Conservation (phyloP, 2,888 invertebrate species). For the Megaustenia siamemsis region DNA sequence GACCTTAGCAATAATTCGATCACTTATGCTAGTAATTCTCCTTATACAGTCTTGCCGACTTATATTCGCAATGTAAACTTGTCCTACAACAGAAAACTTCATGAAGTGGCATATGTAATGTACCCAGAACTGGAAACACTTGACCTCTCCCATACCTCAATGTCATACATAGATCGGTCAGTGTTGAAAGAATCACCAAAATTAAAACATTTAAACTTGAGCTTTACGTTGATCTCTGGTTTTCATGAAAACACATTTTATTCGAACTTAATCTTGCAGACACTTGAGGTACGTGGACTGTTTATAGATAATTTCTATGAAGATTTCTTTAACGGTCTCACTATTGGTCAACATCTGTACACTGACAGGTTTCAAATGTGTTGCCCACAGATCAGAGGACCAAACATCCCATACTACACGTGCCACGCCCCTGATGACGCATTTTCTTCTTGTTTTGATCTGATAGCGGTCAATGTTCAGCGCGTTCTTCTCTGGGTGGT, state of each 20-base stretch:
- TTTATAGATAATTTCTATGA: neutral
- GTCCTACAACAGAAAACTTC: neutral
- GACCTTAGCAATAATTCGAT: conserved; percentile 2
- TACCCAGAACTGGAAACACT: neutral
- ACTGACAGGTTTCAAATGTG: conserved; percentile 47
- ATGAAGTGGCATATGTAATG: too few relatives aligned
- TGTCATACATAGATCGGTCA: neutral
- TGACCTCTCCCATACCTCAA: too few relatives aligned
- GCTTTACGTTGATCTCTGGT: neutral
- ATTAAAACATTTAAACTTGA: neutral
- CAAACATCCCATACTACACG: conserved; percentile 40
- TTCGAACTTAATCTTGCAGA: neutral
- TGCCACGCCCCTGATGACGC: conserved; percentile 70
- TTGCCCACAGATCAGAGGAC: conserved; percentile 33
- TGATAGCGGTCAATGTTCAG: conserved; percentile 68
- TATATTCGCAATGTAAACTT: neutral
- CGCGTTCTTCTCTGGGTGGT: conserved; percentile 67
- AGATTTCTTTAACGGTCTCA: conserved; percentile 31
- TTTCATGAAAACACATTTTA: neutral
- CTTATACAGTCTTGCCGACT: too few relatives aligned
- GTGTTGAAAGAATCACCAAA: neutral
- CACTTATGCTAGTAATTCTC: neutral
- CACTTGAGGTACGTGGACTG: neutral
- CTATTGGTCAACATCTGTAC: conserved; percentile 13
- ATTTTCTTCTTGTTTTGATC: conserved; percentile 74